Conservation (phyloP, 1,140 invertebrate species). For the Copidosoma floridanum region DNA sequence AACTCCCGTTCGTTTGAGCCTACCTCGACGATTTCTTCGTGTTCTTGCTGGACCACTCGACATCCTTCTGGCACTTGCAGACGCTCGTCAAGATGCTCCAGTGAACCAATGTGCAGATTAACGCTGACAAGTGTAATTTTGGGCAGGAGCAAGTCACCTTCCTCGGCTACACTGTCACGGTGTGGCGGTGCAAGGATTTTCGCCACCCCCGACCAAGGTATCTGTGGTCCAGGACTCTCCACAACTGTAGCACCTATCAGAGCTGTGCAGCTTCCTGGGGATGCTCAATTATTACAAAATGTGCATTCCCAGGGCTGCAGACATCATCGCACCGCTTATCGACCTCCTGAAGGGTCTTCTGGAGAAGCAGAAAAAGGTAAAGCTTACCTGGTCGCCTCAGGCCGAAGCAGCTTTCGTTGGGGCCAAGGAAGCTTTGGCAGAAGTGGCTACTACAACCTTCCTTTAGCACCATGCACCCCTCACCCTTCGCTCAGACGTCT, state of each 20-base stretch:
- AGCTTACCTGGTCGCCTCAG: background rate
- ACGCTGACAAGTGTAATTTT: background rate
- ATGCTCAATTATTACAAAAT: slow-evolving; percentile 23
- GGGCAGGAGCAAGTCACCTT: background rate
- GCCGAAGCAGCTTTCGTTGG: background rate
- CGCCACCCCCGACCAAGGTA: background rate
- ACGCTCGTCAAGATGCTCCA: background rate
- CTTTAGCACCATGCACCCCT: background rate
- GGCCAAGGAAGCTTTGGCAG: background rate
- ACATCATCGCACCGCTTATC: background rate
- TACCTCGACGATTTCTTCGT: no score
- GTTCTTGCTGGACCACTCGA: background rate
- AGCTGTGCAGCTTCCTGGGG: no score
- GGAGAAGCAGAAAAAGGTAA: background rate
- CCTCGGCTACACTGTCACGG: background rate
- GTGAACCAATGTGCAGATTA: background rate
- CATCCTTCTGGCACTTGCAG: background rate
- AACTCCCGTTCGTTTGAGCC: background rate
- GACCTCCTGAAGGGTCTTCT: background rate
- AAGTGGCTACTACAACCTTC: background rate
- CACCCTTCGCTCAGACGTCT: slow-evolving; percentile 18
- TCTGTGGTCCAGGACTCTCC: no score
- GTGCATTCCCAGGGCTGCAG: slow-evolving; percentile 7
- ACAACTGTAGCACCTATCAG: no score
- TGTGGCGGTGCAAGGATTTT: background rate